Evolutionary conservation across 2,113 vertebrate genomes (phyloP).

Genomic region (Sylvietta virens): DNA sequence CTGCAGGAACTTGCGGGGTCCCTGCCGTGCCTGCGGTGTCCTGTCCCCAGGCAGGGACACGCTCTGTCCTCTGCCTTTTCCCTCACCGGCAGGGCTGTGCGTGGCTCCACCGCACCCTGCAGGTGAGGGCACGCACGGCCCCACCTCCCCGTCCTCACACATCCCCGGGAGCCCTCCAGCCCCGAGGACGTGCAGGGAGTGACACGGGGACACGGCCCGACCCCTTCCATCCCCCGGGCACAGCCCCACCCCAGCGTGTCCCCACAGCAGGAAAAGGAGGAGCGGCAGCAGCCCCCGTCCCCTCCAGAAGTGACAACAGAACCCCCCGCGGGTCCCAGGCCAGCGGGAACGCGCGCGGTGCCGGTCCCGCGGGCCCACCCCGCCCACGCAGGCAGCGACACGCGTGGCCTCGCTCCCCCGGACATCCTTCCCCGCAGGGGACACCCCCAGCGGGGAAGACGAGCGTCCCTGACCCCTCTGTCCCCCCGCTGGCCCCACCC

Average conservation of each 20-base stretch:
- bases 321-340: neutral
- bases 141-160: neutral
- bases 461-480: neutral
- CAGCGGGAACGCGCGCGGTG: neutral
- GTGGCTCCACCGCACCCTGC: neutral
- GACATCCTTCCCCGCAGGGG: too few species aligned
- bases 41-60: neutral
- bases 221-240: neutral
- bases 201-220: accelerated
- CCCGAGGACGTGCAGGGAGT: neutral
- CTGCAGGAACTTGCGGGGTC: neutral
- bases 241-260: accelerated
- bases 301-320: neutral
- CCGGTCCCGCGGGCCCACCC: neutral
- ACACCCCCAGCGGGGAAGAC: accelerated
- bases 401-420: neutral
- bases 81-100: neutral
- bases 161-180: too few species aligned
- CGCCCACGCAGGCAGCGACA: neutral
- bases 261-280: neutral
- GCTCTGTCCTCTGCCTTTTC: accelerated
- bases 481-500: too few species aligned
- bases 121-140: neutral
- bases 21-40: neutral
- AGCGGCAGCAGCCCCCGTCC: neutral